phyloP scores from a whole-genome alignment of 2,888 invertebrate genomes.

The Ormyrus thymus region DNA sequence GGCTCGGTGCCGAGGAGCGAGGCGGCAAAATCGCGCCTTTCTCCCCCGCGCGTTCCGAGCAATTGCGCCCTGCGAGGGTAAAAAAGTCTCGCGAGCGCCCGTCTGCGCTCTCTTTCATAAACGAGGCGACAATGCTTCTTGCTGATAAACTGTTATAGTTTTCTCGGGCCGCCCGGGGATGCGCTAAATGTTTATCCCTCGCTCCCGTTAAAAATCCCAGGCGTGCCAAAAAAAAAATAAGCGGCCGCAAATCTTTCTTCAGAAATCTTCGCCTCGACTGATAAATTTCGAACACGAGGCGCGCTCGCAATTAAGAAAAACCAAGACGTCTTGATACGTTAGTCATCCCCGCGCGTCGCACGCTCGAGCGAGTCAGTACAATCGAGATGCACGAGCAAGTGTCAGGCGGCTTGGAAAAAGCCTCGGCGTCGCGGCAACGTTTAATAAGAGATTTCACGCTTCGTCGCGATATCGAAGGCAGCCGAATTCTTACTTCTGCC shows the following conservation, averaged over 20 bases:
- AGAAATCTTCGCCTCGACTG: too few relatives aligned
- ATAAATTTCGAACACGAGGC: too few relatives aligned
- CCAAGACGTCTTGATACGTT: neutral
- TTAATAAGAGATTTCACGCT: constrained; percentile 52
- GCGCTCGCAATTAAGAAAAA: too few relatives aligned
- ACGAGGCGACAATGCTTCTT: neutral
- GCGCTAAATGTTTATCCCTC: too few relatives aligned
- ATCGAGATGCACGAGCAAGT: neutral
- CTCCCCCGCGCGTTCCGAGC: constrained; percentile 43
- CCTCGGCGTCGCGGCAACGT: constrained; percentile 9
- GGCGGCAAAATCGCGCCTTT: constrained; percentile 42
- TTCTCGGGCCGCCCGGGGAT: too few relatives aligned
- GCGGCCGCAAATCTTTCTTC: too few relatives aligned
- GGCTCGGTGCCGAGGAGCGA: constrained; percentile 56
- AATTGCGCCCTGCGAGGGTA: constrained; percentile 44
- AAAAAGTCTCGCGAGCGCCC: constrained; percentile 39
- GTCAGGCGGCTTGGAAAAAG: neutral
- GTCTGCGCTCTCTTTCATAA: constrained; percentile 13
- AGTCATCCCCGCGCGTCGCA: neutral
- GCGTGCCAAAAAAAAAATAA: too few relatives aligned
- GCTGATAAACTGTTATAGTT: too few relatives aligned
- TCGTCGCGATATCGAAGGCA: constrained; percentile 18
- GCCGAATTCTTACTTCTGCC: constrained; percentile 41
- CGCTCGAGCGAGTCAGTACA: neutral
- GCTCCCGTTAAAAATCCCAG: too few relatives aligned